Evolutionary conservation across 2,888 invertebrate genomes (phyloP).

Genomic region (Priocnemis perturbator): DNA sequence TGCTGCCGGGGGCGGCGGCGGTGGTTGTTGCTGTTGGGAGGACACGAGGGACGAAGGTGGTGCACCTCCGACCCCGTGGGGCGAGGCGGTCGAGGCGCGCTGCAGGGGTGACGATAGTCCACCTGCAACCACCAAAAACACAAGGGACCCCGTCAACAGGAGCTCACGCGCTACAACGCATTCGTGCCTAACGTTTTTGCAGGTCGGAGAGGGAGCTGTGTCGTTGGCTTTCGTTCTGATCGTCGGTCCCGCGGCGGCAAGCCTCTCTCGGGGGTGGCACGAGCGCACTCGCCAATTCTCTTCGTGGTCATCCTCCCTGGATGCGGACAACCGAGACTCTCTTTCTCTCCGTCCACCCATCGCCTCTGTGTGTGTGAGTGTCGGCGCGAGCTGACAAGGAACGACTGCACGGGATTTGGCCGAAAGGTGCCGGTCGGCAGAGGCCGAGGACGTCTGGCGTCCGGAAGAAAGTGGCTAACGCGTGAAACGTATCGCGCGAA

Average conservation of each 20-base stretch:
- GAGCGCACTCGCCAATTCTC: slow-evolving; percentile 14
- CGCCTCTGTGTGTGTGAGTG: not conserved
- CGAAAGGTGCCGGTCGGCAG: too few relatives aligned
- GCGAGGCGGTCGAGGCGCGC: slow-evolving; percentile 74
- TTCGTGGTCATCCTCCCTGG: slow-evolving; percentile 15
- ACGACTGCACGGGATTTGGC: too few relatives aligned
- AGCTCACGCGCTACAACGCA: slow-evolving; percentile 43
- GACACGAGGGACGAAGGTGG: slow-evolving; percentile 70
- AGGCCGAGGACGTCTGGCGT: too few relatives aligned
- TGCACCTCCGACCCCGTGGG: slow-evolving; percentile 69
- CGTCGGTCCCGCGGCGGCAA: slow-evolving; percentile 27
- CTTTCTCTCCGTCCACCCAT: slow-evolving; percentile 60
- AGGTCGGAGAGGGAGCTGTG: slow-evolving; percentile 17
- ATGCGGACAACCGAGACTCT: slow-evolving; percentile 62
- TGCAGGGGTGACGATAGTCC: slow-evolving; percentile 75
- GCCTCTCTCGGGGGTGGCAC: slow-evolving; percentile 21
- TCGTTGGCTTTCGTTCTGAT: slow-evolving; percentile 30
- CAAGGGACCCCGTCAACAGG: slow-evolving; percentile 68
- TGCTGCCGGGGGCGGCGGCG: slow-evolving; percentile 54
- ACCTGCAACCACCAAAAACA: slow-evolving; percentile 75
- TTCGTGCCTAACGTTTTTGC: slow-evolving; percentile 31
- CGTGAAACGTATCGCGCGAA: not conserved
- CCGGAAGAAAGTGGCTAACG: too few relatives aligned
- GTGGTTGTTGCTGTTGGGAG: slow-evolving; percentile 63
- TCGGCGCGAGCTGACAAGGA: not conserved